Conservation (phyloP, 2,888 invertebrate genomes). For the Apeira syringaria region DNA sequence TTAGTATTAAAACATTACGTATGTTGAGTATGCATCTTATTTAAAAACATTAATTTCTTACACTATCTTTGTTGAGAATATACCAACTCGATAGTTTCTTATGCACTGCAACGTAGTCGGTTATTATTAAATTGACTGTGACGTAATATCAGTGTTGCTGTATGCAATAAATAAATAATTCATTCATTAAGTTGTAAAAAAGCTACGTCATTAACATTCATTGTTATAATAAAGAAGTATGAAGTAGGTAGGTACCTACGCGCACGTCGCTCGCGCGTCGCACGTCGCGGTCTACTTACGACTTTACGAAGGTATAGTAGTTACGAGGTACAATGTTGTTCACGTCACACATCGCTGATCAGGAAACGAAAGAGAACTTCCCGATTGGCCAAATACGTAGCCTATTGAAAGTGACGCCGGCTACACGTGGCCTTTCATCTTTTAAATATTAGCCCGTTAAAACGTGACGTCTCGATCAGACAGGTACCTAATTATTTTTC, state of each 20-base stretch:
- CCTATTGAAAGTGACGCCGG: slow-evolving; percentile 47
- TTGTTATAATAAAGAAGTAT: too few relatives aligned
- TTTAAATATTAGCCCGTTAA: slow-evolving; percentile 55
- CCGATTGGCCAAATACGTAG: slow-evolving; percentile 56
- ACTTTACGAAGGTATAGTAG: neutral
- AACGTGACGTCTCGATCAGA: slow-evolving; percentile 28
- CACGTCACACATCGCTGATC: slow-evolving; percentile 22
- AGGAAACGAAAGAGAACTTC: slow-evolving; percentile 54
- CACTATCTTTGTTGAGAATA: too few relatives aligned
- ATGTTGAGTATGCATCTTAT: too few relatives aligned
- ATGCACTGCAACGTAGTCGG: too few relatives aligned
- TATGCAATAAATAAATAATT: slow-evolving; percentile 1
- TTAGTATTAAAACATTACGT: too few relatives aligned
- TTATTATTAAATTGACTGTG: too few relatives aligned
- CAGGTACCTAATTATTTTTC: neutral
- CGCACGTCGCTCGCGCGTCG: too few relatives aligned
- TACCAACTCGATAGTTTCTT: too few relatives aligned
- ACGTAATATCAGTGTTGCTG: neutral
- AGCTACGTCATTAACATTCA: neutral
- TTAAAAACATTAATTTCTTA: too few relatives aligned
- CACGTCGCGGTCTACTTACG: slow-evolving; percentile 1
- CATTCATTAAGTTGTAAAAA: neutral
- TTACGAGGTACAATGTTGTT: slow-evolving; percentile 10
- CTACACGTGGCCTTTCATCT: slow-evolving; percentile 61
- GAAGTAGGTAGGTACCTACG: neutral